phyloP scores from a whole-genome alignment of 2,113 vertebrate species.

The Choloepus hoffmanni region DNA sequence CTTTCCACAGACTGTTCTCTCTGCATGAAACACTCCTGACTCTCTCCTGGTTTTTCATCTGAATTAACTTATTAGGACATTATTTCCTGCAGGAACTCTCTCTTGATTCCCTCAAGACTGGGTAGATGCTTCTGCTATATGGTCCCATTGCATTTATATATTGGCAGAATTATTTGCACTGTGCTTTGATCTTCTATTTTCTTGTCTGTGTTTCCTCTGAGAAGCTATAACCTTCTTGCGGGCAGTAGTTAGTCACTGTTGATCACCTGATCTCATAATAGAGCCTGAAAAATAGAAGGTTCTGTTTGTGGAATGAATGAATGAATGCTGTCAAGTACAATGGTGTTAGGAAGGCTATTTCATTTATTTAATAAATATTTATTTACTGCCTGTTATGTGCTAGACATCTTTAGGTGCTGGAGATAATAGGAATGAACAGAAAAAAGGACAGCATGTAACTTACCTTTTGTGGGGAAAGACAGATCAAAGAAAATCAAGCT shows the following conservation, averaged over 20 bases:
- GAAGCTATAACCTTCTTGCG: neutral
- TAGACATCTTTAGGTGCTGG: neutral
- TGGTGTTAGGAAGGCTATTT: neutral
- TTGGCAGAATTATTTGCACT: no score
- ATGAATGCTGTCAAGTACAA: neutral
- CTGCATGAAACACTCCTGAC: neutral
- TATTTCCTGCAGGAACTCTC: neutral
- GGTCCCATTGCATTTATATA: no score
- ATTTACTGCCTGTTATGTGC: neutral
- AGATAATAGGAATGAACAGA: neutral
- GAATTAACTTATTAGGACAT: neutral
- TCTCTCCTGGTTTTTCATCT: neutral
- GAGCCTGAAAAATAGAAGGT: neutral
- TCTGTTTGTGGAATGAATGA: neutral
- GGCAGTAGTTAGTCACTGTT: neutral
- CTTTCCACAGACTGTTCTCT: neutral
- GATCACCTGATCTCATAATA: neutral
- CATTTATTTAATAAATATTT: conserved; percentile 8
- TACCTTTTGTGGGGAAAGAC: neutral
- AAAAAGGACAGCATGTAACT: neutral
- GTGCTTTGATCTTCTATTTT: neutral
- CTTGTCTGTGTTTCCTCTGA: neutral
- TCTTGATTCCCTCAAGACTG: neutral
- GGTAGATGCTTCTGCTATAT: neutral
- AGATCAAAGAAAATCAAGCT: neutral